These are phyloP conservation scores for Vanessa tameamea DNA, from an alignment of 1,140 invertebrate species.

Conservation along the genomic window DNA sequence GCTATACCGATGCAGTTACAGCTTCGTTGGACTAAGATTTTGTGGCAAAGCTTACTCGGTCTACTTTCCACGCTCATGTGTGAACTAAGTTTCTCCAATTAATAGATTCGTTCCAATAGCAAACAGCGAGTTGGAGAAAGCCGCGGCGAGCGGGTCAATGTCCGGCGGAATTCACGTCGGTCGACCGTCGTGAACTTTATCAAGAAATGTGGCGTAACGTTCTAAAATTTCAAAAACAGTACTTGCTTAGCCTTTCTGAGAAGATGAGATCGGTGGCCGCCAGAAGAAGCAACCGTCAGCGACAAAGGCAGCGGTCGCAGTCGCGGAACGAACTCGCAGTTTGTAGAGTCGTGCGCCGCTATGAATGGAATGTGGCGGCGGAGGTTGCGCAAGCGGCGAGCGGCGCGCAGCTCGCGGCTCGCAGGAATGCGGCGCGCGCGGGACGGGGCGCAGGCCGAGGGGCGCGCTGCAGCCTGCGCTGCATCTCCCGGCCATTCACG, in stretches of 20 bases:
- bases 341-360: constrained; percentile 63
- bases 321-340: constrained; percentile 27
- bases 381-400: constrained; percentile 72
- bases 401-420: constrained; percentile 42
- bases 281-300: background rate
- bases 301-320: constrained; percentile 20
- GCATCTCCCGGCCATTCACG: constrained; percentile 77
- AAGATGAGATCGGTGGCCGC: constrained; percentile 43
- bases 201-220: constrained; percentile 77
- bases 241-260: constrained; percentile 60
- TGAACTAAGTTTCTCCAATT: constrained; percentile 80
- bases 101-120: constrained; percentile 81
- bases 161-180: constrained; percentile 74
- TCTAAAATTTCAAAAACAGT: constrained; percentile 74
- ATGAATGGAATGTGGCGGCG: constrained; percentile 78
- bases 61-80: constrained; percentile 78
- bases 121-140: constrained; percentile 76
- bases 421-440: constrained; percentile 59
- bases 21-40: constrained; percentile 2
- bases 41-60: constrained; percentile 39
- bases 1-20: background rate
- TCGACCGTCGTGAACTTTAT: constrained; percentile 75
- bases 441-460: constrained; percentile 32
- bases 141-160: constrained; percentile 70
- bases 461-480: constrained; percentile 63